These are phyloP conservation scores for Melitaea cinxia DNA, from an alignment of 1,140 invertebrate genomes.

Conservation along the genomic window DNA sequence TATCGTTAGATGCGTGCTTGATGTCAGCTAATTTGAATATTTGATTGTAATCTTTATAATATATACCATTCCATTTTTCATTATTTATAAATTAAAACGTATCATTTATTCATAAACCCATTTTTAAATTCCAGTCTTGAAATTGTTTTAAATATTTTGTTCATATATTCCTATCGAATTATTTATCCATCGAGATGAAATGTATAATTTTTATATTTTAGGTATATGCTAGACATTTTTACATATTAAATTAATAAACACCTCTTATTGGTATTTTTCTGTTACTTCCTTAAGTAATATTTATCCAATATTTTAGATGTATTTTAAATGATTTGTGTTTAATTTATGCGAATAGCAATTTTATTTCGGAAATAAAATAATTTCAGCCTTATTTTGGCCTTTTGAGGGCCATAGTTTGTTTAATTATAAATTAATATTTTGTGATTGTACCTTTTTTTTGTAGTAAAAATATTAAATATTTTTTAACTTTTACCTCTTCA, in stretches of 20 bases:
- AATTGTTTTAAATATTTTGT: constrained; percentile 39
- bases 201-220: constrained; percentile 27
- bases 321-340: no score
- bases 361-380: no score
- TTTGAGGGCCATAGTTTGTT: no score
- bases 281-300: constrained; percentile 1
- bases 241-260: constrained; percentile 9
- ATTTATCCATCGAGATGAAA: constrained; percentile 12
- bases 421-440: no score
- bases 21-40: constrained; percentile 63
- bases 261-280: constrained; percentile 6
- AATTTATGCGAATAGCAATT: no score
- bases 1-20: constrained; percentile 38
- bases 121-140: constrained; percentile 5
- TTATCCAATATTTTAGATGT: no score
- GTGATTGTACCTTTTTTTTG: no score
- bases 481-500: no score
- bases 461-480: no score
- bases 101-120: constrained; percentile 18
- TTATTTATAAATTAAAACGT: neutral
- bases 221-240: no score
- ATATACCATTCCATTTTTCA: constrained; percentile 45
- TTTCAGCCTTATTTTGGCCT: no score
- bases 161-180: constrained; percentile 8
- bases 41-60: constrained; percentile 66